Base-by-base conservation (phyloP, 2,797 vertebrate genomes). In the Leptatherina wallacei region DNA sequence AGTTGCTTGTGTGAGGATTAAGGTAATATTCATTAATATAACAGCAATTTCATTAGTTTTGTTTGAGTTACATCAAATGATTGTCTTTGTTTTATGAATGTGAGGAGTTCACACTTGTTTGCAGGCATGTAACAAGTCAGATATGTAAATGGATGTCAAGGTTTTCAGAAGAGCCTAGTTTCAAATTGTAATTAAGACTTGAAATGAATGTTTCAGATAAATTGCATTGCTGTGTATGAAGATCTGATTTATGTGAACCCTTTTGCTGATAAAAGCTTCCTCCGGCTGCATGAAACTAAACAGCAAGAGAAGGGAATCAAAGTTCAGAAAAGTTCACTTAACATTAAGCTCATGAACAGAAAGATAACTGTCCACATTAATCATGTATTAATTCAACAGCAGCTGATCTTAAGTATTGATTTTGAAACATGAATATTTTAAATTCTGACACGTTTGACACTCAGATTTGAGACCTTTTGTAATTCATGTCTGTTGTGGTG, bases 41-140 rank as follows among this genome's bases (percentile, higher is more conserved):
- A 27, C 49, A 47, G 27, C 62, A 49, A 16, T 61, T 56, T n/a
- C 29, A 61, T 51, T 38, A 7, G 49, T 40, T 68, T 69, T 4
- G 40, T 3, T 38, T 47, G 22, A 59, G 9, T 59, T 69, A 64
- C 55, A 36, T 16, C 32, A 27, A 68, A 59, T 14, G 12, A 20
- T 40, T 42, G 20, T 47, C 6, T 47, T 6, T 4, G 36, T 12
- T 12, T 38, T 13, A 38, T 38, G 11, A 38, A 10, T 61, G 24
- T 61, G 24, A 30, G 10, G 38, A 16, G 8, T 52, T 47, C 30
- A 57, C 24, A 14, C 38, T 33, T 27, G 1, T 35, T 55, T 33
- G 4, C 14, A 30, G 11, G 20, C 13, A 14, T 14, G 14, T 6
- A 30, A 35, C 6, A 13, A 38, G 18, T 40, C 16, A 29, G 42